Evolutionary conservation across 1,140 invertebrate species (phyloP), one percentile per base, ranked within the genome.

Genomic region (Hyphantria cunea): DNA sequence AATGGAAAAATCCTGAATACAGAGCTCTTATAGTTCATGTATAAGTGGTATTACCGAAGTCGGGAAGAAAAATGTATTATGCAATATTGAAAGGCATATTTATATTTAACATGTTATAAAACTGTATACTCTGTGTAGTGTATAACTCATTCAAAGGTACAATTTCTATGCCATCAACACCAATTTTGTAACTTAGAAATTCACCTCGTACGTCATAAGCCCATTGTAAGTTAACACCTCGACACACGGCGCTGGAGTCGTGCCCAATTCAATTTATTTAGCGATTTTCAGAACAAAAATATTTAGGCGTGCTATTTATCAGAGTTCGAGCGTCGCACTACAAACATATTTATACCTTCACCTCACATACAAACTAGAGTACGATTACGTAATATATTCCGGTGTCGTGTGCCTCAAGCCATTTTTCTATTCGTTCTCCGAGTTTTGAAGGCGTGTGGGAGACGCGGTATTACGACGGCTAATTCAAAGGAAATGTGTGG

Each of bases 361-460:
- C 76, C 78, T 80, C 75, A 83, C 82, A 80, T 82, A 83, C 75
- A 82, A 84, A 86, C 76, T 82, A 80, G 77, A 70, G 72, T 76
- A 34, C 48, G 76, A 84, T 84, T 82, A 79, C 72, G 70, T 82
- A 82, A 86, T 82, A 79, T 86, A 86, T 86, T 86, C 81, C 64
- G 70, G 72, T 80, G 78, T 80, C 80, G 81, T 79, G 73, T 77
- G 72, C 68, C 75, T 68, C 64, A 45, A 71, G 64, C 75, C 80
- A 82, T 84, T 86, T 84, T 81, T 83, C 79, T 78, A 80, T 80
- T 76, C 74, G 72, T 68, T 60, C 72, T 59, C 62, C 32, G 45
- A 74, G 50, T 66, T 73, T 68, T 72, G 65, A 63, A 60, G 64
- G 64, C 58, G 66, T 62, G 68, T 49, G 48, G 34, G 65, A 71